phyloP scores from a whole-genome alignment of 2,888 invertebrate species.

The Brassicogethes aeneus region DNA sequence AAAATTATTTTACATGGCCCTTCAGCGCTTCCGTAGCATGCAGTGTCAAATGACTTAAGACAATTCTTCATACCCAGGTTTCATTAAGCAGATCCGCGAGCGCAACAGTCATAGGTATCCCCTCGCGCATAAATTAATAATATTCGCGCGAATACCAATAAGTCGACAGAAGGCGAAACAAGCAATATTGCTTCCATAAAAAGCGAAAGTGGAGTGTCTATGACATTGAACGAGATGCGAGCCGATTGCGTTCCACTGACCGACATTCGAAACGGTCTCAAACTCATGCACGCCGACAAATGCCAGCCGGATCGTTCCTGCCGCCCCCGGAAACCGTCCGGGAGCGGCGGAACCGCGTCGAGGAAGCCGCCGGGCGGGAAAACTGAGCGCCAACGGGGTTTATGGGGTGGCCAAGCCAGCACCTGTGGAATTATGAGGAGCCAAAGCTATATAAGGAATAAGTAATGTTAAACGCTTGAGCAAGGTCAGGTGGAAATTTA shows the following conservation, averaged over 20 bases:
- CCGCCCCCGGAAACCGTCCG: neutral
- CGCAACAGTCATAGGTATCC: too few relatives aligned
- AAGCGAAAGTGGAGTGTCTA: conserved; percentile 1
- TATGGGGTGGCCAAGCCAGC: neutral
- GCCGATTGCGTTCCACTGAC: conserved; percentile 2
- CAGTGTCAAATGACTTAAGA: too few relatives aligned
- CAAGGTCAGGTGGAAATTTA: neutral
- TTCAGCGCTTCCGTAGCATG: too few relatives aligned
- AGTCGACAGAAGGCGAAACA: neutral
- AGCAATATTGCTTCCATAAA: neutral
- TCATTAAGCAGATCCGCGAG: too few relatives aligned
- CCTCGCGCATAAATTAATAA: too few relatives aligned
- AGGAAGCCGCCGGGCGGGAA: neutral
- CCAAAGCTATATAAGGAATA: conserved; percentile 4
- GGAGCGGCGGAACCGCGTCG: neutral
- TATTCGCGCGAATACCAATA: neutral
- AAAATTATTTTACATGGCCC: too few relatives aligned
- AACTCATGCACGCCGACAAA: neutral
- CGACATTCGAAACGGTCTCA: neutral
- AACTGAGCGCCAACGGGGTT: neutral
- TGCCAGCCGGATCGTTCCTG: neutral
- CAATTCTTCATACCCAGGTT: too few relatives aligned
- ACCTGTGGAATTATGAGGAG: neutral
- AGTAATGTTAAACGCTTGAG: neutral
- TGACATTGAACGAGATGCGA: conserved; percentile 2